Percentiles rank a stretch among this genome's conserved stretches.
These are phyloP conservation scores for Garrulus glandarius DNA, from an alignment of 2,797 vertebrate genomes.

Conservation along the genomic window DNA sequence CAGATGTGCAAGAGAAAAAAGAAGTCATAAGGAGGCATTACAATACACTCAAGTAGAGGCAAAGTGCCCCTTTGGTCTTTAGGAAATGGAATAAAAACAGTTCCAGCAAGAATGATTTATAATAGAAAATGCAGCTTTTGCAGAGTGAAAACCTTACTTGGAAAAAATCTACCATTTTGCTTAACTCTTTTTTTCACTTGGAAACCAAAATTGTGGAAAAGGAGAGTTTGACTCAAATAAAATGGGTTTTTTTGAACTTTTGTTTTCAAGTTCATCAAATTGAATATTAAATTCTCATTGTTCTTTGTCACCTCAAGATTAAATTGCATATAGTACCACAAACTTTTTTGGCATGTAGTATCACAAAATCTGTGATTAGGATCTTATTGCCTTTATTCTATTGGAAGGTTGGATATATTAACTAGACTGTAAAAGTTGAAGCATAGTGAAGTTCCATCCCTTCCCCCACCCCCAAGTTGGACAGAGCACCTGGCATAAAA, in stretches of 20 bases:
- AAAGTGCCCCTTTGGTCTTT: neutral
- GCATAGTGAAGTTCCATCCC: neutral
- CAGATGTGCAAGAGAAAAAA: neutral
- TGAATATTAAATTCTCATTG: neutral
- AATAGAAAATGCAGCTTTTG: neutral
- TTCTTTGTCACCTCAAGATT: neutral
- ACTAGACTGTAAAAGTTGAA: neutral
- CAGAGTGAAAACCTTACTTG: neutral
- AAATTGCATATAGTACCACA: neutral
- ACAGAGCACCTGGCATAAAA: neutral
- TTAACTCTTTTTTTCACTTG: neutral
- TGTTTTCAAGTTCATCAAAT: neutral
- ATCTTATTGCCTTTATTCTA: neutral
- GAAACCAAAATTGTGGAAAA: neutral
- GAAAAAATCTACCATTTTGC: neutral
- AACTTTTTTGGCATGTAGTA: neutral
- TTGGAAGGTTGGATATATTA: neutral
- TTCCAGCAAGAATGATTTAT: neutral
- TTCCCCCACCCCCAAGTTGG: neutral
- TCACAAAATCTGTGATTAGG: neutral
- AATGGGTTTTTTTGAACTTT: neutral
- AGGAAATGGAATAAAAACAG: neutral
- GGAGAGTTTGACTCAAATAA: neutral
- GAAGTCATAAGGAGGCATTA: neutral
- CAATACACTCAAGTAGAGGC: neutral